Evolutionary conservation across 2,113 vertebrate species (phyloP), one percentile per base, ranked within the genome.

Genomic region (Muntiacus reevesi): DNA sequence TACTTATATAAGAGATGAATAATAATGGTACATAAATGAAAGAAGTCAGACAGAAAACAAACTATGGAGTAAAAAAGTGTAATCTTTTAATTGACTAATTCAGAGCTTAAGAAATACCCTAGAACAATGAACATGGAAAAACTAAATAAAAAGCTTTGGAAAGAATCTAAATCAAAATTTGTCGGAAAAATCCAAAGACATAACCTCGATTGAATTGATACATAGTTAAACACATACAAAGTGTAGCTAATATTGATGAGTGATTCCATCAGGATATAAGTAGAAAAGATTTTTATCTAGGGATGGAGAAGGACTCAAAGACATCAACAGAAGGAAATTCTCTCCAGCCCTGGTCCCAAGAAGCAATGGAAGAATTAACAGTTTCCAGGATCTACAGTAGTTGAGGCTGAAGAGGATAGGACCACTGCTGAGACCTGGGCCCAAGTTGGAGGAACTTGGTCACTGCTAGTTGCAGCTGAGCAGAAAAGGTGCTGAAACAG

Each of bases 381-480:
- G 0, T 60, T 64, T 52, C 47, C 43, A 82, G 25, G 15, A 82
- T 52, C 7, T 25, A 54, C 5, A 81, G 11, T 17, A 52, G 57
- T 33, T 21, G 23, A 52, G 40, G 33, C 11, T 82, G 11, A n/a
- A 64, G 16, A 59, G 9, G 36, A 25, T 9, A 54, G 36, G 62
- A 19, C 47, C 9, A 71, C 9, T n/a, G 47, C 1, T 30, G 64
- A 89, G 47, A 28, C 5, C 47, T 36, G 30, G 14, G 30, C 55
- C 6, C 0, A 14, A 50, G 15, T 6, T 50, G 45, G 23, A n/a
- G 45, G 33, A 62, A 40, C 17, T 30, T 40, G n/a, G 33, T 16
- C 5, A 81, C 30, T 60, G 30, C 9, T 3, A 50, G 55, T 17
- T 0, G 16, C 40, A n/a, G 2, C 2, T 28, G 6, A 30, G 12